Conservation (phyloP, 2,888 invertebrate genomes). For the Alsophila aescularia region DNA sequence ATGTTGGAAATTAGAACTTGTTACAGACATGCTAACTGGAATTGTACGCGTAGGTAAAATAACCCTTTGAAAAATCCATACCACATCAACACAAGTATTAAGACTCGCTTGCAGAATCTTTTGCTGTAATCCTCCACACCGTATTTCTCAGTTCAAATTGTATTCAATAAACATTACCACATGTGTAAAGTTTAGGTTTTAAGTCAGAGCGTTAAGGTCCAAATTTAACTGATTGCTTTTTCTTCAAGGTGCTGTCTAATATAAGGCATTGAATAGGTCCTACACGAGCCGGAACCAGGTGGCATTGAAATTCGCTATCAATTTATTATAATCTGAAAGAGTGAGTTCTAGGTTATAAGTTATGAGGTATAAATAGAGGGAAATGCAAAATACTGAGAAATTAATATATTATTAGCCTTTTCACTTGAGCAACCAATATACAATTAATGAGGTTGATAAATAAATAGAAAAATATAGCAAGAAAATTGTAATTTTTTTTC, state of each 20-base stretch:
- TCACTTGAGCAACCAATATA: too few relatives aligned
- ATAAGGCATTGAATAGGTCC: constrained; percentile 31
- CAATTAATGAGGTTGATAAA: too few relatives aligned
- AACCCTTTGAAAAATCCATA: too few relatives aligned
- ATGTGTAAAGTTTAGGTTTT: constrained; percentile 8
- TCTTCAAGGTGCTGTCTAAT: constrained; percentile 9
- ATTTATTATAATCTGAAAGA: constrained; percentile 17
- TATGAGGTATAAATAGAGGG: constrained; percentile 5
- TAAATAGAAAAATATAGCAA: too few relatives aligned
- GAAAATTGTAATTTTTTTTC: too few relatives aligned
- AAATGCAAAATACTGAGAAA: neutral
- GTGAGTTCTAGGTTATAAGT: neutral
- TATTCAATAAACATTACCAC: constrained; percentile 27
- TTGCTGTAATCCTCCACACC: constrained; percentile 1
- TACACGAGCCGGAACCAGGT: constrained; percentile 30
- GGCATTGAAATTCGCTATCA: constrained; percentile 29
- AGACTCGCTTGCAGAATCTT: constrained; percentile 9
- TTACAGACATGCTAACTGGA: too few relatives aligned
- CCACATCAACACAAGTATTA: constrained; percentile 1
- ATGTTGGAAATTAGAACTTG: too few relatives aligned
- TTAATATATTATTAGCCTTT: neutral
- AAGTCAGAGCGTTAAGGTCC: constrained; percentile 1
- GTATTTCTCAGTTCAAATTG: constrained; percentile 14
- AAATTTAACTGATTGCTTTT: neutral
- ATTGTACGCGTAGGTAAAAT: too few relatives aligned